Base-by-base conservation (phyloP, 2,888 invertebrate species). In the Folsomia candida region DNA sequence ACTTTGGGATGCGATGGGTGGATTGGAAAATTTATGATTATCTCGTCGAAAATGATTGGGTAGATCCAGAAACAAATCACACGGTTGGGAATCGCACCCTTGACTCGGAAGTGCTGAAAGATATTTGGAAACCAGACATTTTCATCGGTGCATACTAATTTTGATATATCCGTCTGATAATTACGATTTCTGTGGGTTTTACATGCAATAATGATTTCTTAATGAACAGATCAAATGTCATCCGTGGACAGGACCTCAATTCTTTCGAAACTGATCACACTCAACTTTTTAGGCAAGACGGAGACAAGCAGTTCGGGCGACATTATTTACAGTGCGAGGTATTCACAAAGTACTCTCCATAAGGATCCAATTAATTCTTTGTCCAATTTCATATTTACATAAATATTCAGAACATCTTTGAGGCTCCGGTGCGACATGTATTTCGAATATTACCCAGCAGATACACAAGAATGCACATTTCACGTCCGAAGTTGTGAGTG, bases 351-450 rank as follows among this genome's bases (percentile, higher is more conserved):
- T 11, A 47, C 18, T 47, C 18, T 47, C 47, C 47, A 47, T 18
- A 9, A 18, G 18, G 47, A 18, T 47, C 47, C 9, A 14, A 11
- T 47, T 47, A 47, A 11, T 11, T 47, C 9, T 47, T 47, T 47
- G 9, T 9, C 9, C 9, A 47, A 47, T 47, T n/a, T n/a, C n/a
- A n/a, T n/a, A n/a, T n/a, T 76, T 62, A 74, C 76, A 1, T 76
- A 76, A 25, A 74, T 72, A 11, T 47, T 47, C 47, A 47, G 47
- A 47, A 47, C 47, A 47, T 11, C 47, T 47, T 18, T 47, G 18
- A 47, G 18, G 18, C 47, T 47, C 18, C 47, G 47, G 9, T 47
- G 47, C 47, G 47, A 47, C 47, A 47, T 47, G 47, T 47, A 9
- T 11, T 47, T 47, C 18, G 47, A 47, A 47, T 47, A 47, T 47